These are phyloP conservation scores for Darevskia nairensis DNA, from an alignment of 2,797 vertebrate genomes.

Conservation along the genomic window DNA sequence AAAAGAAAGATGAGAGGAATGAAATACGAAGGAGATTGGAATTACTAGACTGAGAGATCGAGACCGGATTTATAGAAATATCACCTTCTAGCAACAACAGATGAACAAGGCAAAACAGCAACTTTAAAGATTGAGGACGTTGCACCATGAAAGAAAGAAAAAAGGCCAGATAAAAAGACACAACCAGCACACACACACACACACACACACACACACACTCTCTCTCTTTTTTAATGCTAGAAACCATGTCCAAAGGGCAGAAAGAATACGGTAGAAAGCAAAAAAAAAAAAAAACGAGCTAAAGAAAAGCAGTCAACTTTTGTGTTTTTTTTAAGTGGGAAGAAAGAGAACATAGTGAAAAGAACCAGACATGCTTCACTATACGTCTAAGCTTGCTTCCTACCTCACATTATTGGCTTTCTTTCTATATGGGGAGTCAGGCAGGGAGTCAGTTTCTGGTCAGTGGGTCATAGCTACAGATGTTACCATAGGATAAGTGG, in stretches of 20 bases:
- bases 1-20: neutral
- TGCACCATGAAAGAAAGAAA: neutral
- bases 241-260: neutral
- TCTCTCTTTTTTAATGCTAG: too few species aligned
- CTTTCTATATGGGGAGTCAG: neutral
- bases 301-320: neutral
- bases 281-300: neutral
- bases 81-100: neutral
- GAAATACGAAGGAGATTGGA: neutral
- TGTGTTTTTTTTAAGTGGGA: neutral
- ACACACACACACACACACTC: neutral
- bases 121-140: neutral
- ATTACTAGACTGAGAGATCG: neutral
- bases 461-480: neutral
- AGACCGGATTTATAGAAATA: neutral
- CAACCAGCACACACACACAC: neutral
- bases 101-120: constrained; percentile 3
- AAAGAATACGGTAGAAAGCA: neutral
- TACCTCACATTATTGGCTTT: neutral
- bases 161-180: neutral
- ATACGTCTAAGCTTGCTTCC: neutral
- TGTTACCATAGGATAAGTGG: neutral
- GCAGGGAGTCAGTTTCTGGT: neutral
- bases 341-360: neutral
- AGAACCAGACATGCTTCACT: neutral